Base-by-base conservation (phyloP, 2,113 vertebrate genomes). In the Eurystomus gularis region DNA sequence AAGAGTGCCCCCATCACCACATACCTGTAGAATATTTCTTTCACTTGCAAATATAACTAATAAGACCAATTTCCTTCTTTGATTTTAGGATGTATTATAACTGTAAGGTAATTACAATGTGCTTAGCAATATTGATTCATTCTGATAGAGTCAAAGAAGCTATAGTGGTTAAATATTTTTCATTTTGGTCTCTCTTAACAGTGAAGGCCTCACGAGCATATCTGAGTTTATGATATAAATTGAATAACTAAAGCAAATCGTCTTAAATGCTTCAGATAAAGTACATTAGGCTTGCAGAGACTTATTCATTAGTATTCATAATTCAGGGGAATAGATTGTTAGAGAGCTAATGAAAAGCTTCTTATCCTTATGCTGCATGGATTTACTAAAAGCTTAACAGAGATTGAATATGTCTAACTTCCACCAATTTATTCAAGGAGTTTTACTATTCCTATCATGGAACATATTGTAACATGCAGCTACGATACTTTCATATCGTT, bases 251-350 rank as follows among this genome's bases (percentile, higher is more conserved):
- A 42, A 94, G 42, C 13, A 90, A 91, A 86, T 86, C 2, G 51
- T 85, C 33, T 88, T 88, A 95, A 87, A 96, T 88, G 7, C 10
- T 82, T 96, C 69, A 84, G 85, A 83, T 88, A 52, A 96, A 92
- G 55, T 73, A 44, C n/a, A 40, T 92, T 78, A 86, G 42, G 21
- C 42, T 89, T 89, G 60, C n/a, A 94, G 51, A 86, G 35, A 86
- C 57, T 58, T 93, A 73, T 76, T 86, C 46, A 81, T 77, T 46
- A 68, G 10, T 48, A 81, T 83, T 90, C 42, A 71, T 89, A 93
- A 92, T 85, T 91, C 61, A 88, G 52, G 10, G 10, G 10, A 90
- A 52, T 35, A 77, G 64, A 75, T 52, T 88, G 33, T 62, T 93
- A 84, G 55, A 88, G 39, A 86, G 25, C 58, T 83, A 92, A 86